A percentile compares a stretch with the other conserved stretches of the same genome.
Conservation (phyloP, 2,797 vertebrate species). For the Pantherophis alleghaniensis region DNA sequence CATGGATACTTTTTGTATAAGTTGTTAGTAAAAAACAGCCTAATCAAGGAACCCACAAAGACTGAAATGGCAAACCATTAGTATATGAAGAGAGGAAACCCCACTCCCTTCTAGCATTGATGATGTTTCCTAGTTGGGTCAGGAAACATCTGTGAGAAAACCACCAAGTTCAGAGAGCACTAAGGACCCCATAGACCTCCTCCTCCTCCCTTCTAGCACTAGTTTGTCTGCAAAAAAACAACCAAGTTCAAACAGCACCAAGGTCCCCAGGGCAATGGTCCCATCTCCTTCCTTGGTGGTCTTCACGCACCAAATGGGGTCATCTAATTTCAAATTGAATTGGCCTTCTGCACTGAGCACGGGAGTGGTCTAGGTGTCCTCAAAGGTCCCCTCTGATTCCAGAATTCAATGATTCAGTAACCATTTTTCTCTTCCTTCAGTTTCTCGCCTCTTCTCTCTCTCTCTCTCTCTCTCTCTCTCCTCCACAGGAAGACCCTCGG, state of each 20-base stretch:
- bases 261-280: neutral
- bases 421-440: neutral
- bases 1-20: neutral
- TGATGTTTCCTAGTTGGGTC: too few species aligned
- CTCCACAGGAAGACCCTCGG: conserved; percentile 18
- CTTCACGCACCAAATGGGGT: neutral
- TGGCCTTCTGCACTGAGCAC: neutral
- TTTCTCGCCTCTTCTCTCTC: too few species aligned
- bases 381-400: neutral
- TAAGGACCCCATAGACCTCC: neutral
- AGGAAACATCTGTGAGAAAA: too few species aligned
- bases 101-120: too few species aligned
- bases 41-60: neutral
- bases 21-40: neutral
- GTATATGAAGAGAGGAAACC: neutral
- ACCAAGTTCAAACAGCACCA: neutral
- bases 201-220: too few species aligned
- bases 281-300: neutral
- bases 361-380: neutral
- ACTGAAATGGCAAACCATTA: neutral
- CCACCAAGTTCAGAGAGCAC: neutral
- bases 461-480: rapidly evolving
- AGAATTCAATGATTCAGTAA: neutral
- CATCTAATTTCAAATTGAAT: neutral
- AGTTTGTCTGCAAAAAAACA: too few species aligned